Conservation (phyloP, 2,113 vertebrate species). For the Phrynosoma blainvillii region DNA sequence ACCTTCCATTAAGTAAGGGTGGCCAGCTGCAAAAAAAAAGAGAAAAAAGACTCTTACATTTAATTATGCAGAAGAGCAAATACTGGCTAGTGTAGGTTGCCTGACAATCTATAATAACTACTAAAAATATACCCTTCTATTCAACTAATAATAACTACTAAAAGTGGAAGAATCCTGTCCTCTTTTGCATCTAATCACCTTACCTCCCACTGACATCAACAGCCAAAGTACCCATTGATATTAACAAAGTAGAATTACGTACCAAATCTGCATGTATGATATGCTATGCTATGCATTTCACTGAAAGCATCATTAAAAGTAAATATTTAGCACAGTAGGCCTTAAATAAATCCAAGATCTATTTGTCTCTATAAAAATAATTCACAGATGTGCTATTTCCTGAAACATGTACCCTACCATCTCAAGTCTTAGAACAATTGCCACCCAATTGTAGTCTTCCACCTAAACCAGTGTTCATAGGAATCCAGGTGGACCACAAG, state of each 20-base stretch:
- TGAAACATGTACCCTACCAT: constrained; percentile 59
- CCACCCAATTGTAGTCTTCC: neutral
- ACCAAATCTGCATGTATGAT: constrained; percentile 1
- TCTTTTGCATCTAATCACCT: neutral
- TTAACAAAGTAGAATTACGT: neutral
- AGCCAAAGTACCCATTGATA: neutral
- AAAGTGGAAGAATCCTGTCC: neutral
- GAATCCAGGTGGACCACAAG: no score
- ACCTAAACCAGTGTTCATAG: constrained; percentile 29
- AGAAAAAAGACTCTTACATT: neutral
- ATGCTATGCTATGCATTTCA: neutral
- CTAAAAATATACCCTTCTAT: neutral
- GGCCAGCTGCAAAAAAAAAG: neutral
- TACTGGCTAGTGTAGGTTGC: no score
- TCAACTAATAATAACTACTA: neutral
- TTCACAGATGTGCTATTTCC: constrained; percentile 50
- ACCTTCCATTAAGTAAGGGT: neutral
- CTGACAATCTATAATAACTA: neutral
- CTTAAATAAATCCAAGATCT: neutral
- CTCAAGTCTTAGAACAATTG: constrained; percentile 48
- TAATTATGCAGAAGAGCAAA: neutral
- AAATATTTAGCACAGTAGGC: constrained; percentile 52
- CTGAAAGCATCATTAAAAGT: constrained; percentile 53
- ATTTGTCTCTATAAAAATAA: constrained; percentile 39
- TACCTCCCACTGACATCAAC: neutral